Evolutionary conservation across 2,797 vertebrate genomes (phyloP).

Genomic region (Hafferia zeledoni): DNA sequence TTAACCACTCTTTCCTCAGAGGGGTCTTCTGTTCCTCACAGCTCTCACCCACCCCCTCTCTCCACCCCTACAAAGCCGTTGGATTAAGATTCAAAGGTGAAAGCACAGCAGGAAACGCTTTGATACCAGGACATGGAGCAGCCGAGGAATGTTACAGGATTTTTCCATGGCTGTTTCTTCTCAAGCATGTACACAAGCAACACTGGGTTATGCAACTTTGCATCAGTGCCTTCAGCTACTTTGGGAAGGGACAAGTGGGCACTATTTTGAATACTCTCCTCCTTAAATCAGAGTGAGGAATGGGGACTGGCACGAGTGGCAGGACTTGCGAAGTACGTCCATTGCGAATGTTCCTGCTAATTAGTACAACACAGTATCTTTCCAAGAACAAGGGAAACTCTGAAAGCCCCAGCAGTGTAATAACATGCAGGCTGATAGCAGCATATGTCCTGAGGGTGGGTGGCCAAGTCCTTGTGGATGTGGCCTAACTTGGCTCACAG

Average conservation of each 20-base stretch:
- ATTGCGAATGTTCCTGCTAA: neutral
- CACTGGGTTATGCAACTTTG: conserved; percentile 51
- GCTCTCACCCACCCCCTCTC: neutral
- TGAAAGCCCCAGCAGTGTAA: neutral
- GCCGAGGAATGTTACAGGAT: conserved; percentile 65
- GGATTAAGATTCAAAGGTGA: conserved; percentile 71
- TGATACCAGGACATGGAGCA: conserved; percentile 51
- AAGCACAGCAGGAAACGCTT: conserved; percentile 50
- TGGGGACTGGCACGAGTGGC: neutral
- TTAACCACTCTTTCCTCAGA: neutral
- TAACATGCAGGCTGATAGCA: rapidly evolving
- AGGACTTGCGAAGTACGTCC: neutral
- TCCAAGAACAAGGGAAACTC: neutral
- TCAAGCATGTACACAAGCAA: conserved; percentile 60
- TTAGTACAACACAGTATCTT: neutral
- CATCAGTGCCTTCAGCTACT: conserved; percentile 9
- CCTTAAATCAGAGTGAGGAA: conserved; percentile 36
- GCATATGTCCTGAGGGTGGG: neutral
- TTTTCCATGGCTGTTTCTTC: conserved; percentile 74
- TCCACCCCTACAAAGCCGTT: conserved; percentile 14
- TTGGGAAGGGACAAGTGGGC: neutral
- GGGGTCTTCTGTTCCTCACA: neutral
- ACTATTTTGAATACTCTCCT: neutral
- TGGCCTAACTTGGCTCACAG: neutral
- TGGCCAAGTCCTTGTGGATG: neutral